Percentiles rank a stretch among this genome's conserved stretches.
Conservation (phyloP, 2,113 vertebrate species). For the Onychorhynchus coronatus region DNA sequence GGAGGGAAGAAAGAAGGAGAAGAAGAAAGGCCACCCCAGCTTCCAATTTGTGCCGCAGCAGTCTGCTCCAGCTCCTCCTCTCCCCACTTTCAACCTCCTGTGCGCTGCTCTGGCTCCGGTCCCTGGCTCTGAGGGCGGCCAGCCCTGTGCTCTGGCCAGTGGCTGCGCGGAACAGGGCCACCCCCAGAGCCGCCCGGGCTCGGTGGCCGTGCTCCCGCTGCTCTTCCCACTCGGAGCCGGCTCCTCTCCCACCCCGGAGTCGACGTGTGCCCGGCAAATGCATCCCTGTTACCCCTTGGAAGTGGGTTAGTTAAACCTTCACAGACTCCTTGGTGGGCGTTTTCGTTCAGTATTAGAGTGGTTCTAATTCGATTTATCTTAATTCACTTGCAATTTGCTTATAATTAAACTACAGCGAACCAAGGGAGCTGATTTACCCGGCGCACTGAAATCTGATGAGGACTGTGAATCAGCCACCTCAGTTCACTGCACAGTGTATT, state of each 20-base stretch:
- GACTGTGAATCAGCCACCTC: slow-evolving; percentile 42
- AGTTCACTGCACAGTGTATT: slow-evolving; percentile 55
- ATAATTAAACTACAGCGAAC: slow-evolving; percentile 58
- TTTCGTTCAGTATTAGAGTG: neutral
- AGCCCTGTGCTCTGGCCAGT: neutral
- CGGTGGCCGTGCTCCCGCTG: fast-evolving
- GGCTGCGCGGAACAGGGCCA: neutral
- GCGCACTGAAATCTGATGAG: slow-evolving; percentile 46
- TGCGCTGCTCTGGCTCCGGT: neutral
- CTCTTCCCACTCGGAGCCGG: fast-evolving
- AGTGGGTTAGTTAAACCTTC: neutral
- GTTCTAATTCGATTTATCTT: slow-evolving; percentile 63
- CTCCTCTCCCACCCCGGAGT: fast-evolving
- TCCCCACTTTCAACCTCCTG: neutral
- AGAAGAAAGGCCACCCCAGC: slow-evolving; percentile 4
- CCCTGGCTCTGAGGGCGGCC: fast-evolving
- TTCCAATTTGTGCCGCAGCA: slow-evolving; percentile 9
- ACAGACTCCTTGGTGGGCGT: neutral
- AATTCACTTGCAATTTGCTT: slow-evolving; percentile 62
- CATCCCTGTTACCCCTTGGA: neutral
- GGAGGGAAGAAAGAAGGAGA: neutral
- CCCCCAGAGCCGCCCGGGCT: neutral
- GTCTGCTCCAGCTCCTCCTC: neutral
- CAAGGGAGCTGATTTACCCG: slow-evolving; percentile 48
- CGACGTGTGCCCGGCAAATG: neutral